Evolutionary conservation across 2,888 invertebrate genomes (phyloP).

Genomic region (Ectemnius lituratus): DNA sequence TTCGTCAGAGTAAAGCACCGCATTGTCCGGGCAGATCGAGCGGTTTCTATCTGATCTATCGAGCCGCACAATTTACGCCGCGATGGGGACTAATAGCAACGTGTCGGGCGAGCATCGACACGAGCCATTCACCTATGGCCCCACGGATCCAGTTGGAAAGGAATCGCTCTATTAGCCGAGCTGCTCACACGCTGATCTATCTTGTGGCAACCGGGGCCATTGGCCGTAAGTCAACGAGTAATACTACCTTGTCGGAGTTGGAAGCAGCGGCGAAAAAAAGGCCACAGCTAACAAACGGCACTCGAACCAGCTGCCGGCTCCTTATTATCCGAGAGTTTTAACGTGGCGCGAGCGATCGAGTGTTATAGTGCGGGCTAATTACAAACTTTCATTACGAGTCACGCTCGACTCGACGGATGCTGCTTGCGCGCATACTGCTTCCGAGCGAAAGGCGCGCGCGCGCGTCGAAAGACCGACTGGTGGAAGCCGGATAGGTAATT

Average conservation of each 20-base stretch:
- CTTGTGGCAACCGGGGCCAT: slow-evolving; percentile 23
- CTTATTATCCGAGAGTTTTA: slow-evolving; percentile 57
- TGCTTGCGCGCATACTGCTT: slow-evolving; percentile 36
- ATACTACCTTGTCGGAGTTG: slow-evolving; percentile 44
- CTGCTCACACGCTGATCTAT: slow-evolving; percentile 47
- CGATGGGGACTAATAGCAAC: slow-evolving; percentile 5
- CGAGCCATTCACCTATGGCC: slow-evolving; percentile 15
- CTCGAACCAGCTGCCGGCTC: slow-evolving; percentile 28
- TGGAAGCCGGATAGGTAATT: slow-evolving; percentile 49
- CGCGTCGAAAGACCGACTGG: background rate
- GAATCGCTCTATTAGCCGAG: slow-evolving; percentile 52
- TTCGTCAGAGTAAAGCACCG: too few species aligned
- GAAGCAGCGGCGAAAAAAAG: slow-evolving; percentile 15
- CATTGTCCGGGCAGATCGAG: too few species aligned
- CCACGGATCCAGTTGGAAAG: slow-evolving; percentile 18
- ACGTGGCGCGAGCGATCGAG: slow-evolving; percentile 37
- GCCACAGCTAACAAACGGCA: slow-evolving; percentile 47
- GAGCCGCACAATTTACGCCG: too few species aligned
- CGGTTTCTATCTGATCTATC: too few species aligned
- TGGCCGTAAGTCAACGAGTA: slow-evolving; percentile 49
- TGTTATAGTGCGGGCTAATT: slow-evolving; percentile 56
- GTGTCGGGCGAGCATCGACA: background rate
- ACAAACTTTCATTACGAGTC: slow-evolving; percentile 64
- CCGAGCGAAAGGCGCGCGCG: slow-evolving; percentile 31
- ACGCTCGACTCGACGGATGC: slow-evolving; percentile 50